Conservation (phyloP, 1,140 invertebrate species). For the Bombus balteatus region DNA sequence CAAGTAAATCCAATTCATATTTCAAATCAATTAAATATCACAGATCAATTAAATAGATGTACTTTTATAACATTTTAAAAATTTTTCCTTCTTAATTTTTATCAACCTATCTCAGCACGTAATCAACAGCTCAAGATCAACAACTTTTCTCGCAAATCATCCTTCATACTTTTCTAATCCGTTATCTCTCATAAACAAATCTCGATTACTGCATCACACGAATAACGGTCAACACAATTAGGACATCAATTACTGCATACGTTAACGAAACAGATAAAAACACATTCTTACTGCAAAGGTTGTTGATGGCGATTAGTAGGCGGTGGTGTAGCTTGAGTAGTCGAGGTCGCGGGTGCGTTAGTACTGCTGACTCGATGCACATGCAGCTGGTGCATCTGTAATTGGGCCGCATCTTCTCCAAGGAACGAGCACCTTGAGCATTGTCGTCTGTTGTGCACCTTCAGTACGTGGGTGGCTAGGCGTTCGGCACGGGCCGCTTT, state of each 20-base stretch:
- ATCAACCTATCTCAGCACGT: not conserved
- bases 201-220: not conserved
- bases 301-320: constrained; percentile 67
- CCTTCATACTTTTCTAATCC: not conserved
- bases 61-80: not conserved
- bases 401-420: constrained; percentile 90
- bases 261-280: not conserved
- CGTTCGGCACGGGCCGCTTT: constrained; percentile 94
- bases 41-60: too few relatives aligned
- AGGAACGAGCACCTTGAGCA: constrained; percentile 94
- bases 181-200: not conserved
- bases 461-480: constrained; percentile 93
- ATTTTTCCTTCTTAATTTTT: not conserved
- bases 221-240: not conserved
- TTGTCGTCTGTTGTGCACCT: constrained; percentile 94
- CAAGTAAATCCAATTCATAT: too few relatives aligned
- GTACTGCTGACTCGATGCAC: constrained; percentile 81
- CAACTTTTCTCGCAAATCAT: too few relatives aligned
- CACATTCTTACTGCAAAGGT: constrained; percentile 72
- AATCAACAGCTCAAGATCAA: not conserved
- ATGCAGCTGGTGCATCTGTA: constrained; percentile 88
- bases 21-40: too few relatives aligned
- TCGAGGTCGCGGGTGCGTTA: constrained; percentile 61
- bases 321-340: constrained; percentile 39
- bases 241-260: not conserved